Evolutionary conservation across 1,140 invertebrate species (phyloP).

Genomic region (Drosophila bipectinata): DNA sequence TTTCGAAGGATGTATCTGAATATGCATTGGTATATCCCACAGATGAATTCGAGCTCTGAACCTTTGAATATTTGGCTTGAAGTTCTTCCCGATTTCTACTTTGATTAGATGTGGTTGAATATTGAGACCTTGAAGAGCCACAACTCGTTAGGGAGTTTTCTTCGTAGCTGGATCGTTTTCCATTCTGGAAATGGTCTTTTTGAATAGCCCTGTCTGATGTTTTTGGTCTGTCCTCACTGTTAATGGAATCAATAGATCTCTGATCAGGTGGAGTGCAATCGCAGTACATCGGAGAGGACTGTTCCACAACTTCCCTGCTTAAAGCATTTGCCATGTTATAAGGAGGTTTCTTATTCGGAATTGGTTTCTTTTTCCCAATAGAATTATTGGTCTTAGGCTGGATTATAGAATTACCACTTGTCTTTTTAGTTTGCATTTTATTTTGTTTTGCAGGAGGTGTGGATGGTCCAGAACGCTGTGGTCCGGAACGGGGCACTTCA

Average conservation of each 20-base stretch:
- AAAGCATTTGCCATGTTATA: background rate
- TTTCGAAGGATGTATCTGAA: too few relatives aligned
- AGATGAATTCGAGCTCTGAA: too few relatives aligned
- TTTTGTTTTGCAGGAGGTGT: background rate
- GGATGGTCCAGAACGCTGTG: background rate
- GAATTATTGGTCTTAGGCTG: background rate
- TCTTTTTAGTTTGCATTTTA: background rate
- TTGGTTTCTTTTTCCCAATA: background rate
- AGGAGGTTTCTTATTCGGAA: background rate
- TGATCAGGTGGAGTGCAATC: background rate
- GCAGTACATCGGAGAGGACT: background rate
- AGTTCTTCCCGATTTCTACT: too few relatives aligned
- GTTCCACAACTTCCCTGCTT: too few relatives aligned
- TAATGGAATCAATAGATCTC: background rate
- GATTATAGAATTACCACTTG: background rate
- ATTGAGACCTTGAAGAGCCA: too few relatives aligned
- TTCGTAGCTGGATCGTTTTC: too few relatives aligned
- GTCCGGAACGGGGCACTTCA: too few relatives aligned
- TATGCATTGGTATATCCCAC: too few relatives aligned
- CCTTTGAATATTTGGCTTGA: too few relatives aligned
- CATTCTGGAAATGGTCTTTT: background rate
- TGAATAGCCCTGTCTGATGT: background rate
- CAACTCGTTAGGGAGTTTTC: too few relatives aligned
- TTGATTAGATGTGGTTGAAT: too few relatives aligned
- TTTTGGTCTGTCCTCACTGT: background rate